A percentile compares a stretch with the other conserved stretches of the same genome.
phyloP scores from a whole-genome alignment of 1,140 invertebrate species.

The Magallana angulata region DNA sequence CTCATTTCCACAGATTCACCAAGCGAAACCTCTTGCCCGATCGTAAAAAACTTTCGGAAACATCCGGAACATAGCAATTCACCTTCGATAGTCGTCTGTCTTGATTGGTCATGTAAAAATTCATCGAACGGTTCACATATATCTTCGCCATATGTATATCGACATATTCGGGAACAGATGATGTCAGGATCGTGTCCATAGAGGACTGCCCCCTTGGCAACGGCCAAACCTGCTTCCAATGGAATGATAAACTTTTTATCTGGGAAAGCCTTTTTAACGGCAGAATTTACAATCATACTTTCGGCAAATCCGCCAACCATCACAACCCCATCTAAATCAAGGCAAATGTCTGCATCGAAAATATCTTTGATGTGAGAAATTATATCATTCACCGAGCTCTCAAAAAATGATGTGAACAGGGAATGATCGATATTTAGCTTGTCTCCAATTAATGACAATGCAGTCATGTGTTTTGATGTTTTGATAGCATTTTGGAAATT shows the following conservation, averaged over 20 bases:
- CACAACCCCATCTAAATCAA: no score
- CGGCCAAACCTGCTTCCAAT: slow-evolving; percentile 27
- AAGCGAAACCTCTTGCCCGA: not conserved
- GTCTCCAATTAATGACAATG: no score
- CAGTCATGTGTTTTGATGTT: no score
- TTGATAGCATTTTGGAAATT: no score
- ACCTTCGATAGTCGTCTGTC: not conserved
- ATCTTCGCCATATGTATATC: slow-evolving; percentile 39
- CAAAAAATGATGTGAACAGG: no score
- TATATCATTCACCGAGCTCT: no score
- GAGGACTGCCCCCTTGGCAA: slow-evolving; percentile 37
- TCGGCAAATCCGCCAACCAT: no score
- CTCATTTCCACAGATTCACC: not conserved
- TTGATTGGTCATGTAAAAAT: not conserved
- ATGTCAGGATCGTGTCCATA: slow-evolving; percentile 28
- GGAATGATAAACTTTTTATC: slow-evolving; percentile 34
- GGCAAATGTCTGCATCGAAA: no score
- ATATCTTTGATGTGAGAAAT: no score
- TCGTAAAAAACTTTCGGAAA: not conserved
- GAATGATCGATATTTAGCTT: no score
- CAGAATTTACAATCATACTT: no score
- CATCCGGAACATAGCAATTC: not conserved
- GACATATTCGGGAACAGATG: slow-evolving; percentile 41
- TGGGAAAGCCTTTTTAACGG: not conserved
- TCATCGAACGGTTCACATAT: not conserved